A percentile compares a stretch with the other conserved stretches of the same genome.
phyloP scores from a whole-genome alignment of 2,113 vertebrate genomes.

The Cephalophus harveyi region DNA sequence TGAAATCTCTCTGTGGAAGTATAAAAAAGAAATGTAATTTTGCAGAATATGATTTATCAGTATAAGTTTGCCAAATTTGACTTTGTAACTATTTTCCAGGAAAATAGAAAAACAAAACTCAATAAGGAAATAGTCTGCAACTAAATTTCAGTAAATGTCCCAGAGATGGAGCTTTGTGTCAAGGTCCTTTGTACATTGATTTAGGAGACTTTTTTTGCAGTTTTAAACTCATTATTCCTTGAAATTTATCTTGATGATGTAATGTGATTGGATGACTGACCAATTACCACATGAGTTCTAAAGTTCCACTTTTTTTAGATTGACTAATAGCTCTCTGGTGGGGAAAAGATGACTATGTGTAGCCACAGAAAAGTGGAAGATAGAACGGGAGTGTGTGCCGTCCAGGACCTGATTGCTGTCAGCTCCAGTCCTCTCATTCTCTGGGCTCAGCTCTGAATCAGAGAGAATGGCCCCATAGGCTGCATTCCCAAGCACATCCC shows the following conservation, averaged over 20 bases:
- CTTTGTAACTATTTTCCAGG: slow-evolving; percentile 23
- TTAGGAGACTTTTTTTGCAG: neutral
- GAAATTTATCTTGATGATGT: neutral
- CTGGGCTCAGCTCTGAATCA: neutral
- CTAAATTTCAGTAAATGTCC: slow-evolving; percentile 25
- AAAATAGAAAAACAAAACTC: slow-evolving; percentile 46
- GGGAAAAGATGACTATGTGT: neutral
- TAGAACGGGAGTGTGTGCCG: neutral
- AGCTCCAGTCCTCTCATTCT: neutral
- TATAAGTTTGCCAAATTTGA: slow-evolving; percentile 36
- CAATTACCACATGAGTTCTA: neutral
- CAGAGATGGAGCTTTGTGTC: neutral
- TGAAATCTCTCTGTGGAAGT: neutral
- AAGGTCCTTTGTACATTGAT: neutral
- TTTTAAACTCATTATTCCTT: neutral
- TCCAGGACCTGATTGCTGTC: neutral
- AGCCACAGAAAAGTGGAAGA: neutral
- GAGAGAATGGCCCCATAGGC: neutral
- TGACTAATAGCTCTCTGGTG: neutral
- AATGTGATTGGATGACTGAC: neutral
- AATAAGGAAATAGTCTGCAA: slow-evolving; percentile 38
- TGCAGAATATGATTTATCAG: slow-evolving; percentile 22
- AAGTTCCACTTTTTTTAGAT: neutral
- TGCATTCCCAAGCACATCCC: neutral
- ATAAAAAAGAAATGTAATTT: slow-evolving; percentile 42